Percentiles rank a stretch among this genome's conserved stretches.
Evolutionary conservation across 1,140 invertebrate species (phyloP).

Genomic region (Mya arenaria): DNA sequence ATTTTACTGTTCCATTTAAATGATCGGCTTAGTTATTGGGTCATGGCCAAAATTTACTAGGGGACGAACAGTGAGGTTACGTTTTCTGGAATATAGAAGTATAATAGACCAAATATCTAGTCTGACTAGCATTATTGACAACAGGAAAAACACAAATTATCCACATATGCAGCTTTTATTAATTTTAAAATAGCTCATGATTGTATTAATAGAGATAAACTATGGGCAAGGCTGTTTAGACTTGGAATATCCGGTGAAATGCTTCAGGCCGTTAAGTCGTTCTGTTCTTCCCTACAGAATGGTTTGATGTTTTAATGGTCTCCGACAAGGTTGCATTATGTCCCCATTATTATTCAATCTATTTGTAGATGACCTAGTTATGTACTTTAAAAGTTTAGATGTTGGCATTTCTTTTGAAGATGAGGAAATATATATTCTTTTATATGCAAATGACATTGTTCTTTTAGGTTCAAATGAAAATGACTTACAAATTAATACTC

Average conservation of each 20-base stretch:
- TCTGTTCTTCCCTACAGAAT: too few relatives aligned
- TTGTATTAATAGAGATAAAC: not conserved
- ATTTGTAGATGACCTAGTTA: constrained; percentile 32
- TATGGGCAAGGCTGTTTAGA: not conserved
- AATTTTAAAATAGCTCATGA: constrained; percentile 1
- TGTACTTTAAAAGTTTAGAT: constrained; percentile 25
- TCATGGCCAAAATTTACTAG: too few relatives aligned
- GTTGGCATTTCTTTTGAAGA: constrained; percentile 36
- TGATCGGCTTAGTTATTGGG: too few relatives aligned
- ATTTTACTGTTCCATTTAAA: too few relatives aligned
- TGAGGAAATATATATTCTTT: constrained; percentile 20
- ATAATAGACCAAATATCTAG: constrained; percentile 3
- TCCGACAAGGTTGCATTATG: not conserved
- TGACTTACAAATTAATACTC: constrained; percentile 31
- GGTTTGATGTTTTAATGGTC: too few relatives aligned
- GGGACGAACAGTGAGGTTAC: too few relatives aligned
- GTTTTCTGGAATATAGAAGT: too few relatives aligned
- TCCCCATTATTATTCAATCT: constrained; percentile 30
- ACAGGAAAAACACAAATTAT: not conserved
- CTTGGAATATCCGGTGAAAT: not conserved
- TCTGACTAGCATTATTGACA: not conserved
- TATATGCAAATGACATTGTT: constrained; percentile 56
- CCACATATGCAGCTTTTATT: not conserved
- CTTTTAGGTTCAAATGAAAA: constrained; percentile 20
- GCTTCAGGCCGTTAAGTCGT: not conserved